These are phyloP conservation scores for Lanius collurio DNA, from an alignment of 2,113 vertebrate genomes.

Conservation along the genomic window DNA sequence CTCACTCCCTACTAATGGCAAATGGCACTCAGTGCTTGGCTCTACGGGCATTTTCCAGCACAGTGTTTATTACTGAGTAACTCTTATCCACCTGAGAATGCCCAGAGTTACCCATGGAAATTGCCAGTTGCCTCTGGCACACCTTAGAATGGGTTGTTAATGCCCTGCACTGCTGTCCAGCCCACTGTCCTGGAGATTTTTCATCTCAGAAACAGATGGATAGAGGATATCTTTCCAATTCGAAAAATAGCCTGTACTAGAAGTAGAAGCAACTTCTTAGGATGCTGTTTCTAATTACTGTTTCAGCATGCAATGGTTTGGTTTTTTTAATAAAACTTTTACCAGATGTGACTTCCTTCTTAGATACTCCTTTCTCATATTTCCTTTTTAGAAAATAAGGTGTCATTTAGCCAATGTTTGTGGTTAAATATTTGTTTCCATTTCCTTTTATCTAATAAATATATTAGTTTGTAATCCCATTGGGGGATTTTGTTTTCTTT, in stretches of 20 bases:
- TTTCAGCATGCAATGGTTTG: neutral
- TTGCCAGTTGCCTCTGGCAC: neutral
- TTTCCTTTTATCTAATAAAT: conserved; percentile 5
- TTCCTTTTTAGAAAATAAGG: neutral
- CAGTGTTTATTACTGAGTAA: neutral
- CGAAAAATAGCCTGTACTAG: neutral
- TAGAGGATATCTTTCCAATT: neutral
- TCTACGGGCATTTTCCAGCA: neutral
- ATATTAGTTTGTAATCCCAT: neutral
- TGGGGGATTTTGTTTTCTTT: neutral
- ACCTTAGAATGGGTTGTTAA: neutral
- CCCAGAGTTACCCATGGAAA: neutral
- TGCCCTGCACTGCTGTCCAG: neutral
- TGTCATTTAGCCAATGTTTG: neutral
- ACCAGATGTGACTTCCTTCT: neutral
- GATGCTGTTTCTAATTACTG: neutral
- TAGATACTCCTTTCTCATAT: neutral
- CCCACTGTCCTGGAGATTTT: neutral
- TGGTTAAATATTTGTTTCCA: neutral
- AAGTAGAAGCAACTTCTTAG: neutral
- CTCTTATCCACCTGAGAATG: neutral
- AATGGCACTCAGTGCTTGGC: neutral
- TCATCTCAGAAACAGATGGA: neutral
- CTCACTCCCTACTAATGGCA: neutral
- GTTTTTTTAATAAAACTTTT: neutral